Conservation (phyloP, 2,113 vertebrate genomes). For the Smithornis capensis region DNA sequence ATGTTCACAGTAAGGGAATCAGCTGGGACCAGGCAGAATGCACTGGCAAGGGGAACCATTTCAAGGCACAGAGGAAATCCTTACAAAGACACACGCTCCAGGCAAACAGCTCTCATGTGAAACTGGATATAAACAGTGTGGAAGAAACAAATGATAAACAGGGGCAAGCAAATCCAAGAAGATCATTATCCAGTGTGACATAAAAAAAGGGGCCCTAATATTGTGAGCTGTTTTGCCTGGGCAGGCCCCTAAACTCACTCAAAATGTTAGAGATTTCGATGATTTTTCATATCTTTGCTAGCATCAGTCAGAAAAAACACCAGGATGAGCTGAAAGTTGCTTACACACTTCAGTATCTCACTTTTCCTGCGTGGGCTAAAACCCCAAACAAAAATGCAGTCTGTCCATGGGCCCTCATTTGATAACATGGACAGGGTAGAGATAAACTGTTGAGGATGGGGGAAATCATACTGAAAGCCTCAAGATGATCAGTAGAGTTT, state of each 20-base stretch:
- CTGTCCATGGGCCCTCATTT: not conserved
- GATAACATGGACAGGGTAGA: not conserved
- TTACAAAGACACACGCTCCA: not conserved
- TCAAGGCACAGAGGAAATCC: not conserved
- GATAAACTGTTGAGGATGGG: slow-evolving; percentile 5
- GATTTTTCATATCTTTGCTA: not conserved
- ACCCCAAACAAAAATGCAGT: not conserved
- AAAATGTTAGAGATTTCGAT: not conserved
- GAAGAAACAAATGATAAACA: not conserved
- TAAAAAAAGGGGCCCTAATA: not conserved
- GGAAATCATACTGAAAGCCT: slow-evolving; percentile 42
- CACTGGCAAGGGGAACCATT: not conserved
- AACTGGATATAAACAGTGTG: not conserved
- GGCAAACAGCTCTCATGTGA: not conserved
- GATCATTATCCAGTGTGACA: not conserved
- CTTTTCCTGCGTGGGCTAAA: not conserved
- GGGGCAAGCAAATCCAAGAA: not conserved
- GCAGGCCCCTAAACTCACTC: not conserved
- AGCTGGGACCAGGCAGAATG: not conserved
- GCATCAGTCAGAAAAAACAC: not conserved
- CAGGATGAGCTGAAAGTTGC: not conserved
- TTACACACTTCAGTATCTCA: not conserved
- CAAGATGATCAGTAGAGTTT: slow-evolving; percentile 14
- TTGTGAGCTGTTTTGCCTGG: not conserved
- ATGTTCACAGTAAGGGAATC: not conserved